Conservation (phyloP, 92 coral and sea anemone species). For the Meandrina meandrites region DNA sequence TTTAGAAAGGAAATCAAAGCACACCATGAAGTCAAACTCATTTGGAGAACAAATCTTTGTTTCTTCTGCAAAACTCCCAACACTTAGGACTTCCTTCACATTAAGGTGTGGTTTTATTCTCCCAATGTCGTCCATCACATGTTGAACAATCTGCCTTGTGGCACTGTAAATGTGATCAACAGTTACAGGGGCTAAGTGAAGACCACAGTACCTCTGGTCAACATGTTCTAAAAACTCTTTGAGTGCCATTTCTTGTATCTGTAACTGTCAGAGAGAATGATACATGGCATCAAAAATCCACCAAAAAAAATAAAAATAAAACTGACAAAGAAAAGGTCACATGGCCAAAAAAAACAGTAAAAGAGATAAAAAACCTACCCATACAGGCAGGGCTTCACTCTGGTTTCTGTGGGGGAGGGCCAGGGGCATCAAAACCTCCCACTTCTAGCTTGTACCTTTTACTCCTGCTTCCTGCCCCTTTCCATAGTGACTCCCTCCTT, state of each 20-base stretch:
- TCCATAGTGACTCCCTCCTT: too few species aligned
- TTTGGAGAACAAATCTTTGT: conserved; percentile 43
- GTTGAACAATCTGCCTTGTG: conserved; percentile 29
- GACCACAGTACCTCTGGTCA: not conserved
- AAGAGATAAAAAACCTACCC: too few species aligned
- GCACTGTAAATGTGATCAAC: conserved; percentile 24
- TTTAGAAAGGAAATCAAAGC: conserved; percentile 38
- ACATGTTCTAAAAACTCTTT: conserved; percentile 27
- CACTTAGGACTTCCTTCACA: conserved; percentile 29
- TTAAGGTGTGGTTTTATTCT: conserved; percentile 27
- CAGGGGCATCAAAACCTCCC: too few species aligned
- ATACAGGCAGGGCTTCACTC: too few species aligned
- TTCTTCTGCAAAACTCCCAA: conserved; percentile 47
- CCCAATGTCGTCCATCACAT: conserved; percentile 26
- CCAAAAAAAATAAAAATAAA: too few species aligned
- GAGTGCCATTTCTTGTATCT: conserved; percentile 12
- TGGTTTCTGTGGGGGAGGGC: too few species aligned
- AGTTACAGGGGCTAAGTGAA: conserved; percentile 19
- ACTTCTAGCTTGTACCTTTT: too few species aligned
- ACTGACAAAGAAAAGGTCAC: too few species aligned
- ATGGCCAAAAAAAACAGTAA: too few species aligned
- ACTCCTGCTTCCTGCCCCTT: too few species aligned
- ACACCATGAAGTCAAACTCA: conserved; percentile 49
- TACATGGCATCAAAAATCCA: too few species aligned
- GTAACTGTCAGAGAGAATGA: not conserved